Percentiles rank a stretch among this genome's conserved stretches.
Evolutionary conservation across 2,797 vertebrate genomes (phyloP).

Genomic region (Odontamblyopus lacepedii): DNA sequence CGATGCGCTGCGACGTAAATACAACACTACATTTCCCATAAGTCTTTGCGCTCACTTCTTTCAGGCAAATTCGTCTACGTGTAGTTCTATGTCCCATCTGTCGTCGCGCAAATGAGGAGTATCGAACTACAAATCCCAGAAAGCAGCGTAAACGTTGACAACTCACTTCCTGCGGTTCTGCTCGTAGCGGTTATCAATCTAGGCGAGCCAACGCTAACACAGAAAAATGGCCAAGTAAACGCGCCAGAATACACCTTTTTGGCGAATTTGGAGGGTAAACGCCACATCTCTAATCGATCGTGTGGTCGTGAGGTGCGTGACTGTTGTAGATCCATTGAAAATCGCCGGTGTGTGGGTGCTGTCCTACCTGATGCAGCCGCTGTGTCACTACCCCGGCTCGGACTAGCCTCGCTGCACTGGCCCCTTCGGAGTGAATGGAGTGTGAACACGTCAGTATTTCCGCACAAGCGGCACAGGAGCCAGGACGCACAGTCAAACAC

Average conservation of each 20-base stretch:
- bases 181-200: slow-evolving; percentile 38
- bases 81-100: slow-evolving; percentile 53
- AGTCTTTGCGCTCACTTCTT: background rate
- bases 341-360: slow-evolving; percentile 27
- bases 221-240: slow-evolving; percentile 2
- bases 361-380: slow-evolving; percentile 79
- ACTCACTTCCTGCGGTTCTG: slow-evolving; percentile 80
- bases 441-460: slow-evolving; percentile 83
- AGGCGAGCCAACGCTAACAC: slow-evolving; percentile 47
- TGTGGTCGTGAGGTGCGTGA: accelerated
- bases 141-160: slow-evolving; percentile 59
- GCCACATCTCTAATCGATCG: background rate
- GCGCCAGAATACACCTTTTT: background rate
- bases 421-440: slow-evolving; percentile 48
- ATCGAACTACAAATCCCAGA: slow-evolving; percentile 74
- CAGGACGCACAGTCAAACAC: slow-evolving; percentile 43
- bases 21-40: slow-evolving; percentile 57
- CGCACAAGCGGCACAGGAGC: slow-evolving; percentile 17
- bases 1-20: accelerated
- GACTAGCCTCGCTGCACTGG: slow-evolving; percentile 71
- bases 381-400: slow-evolving; percentile 79
- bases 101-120: accelerated
- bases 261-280: background rate
- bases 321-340: background rate
- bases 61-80: background rate